Conservation (phyloP, 2,888 invertebrate genomes). For the Gasteruption jaculator region DNA sequence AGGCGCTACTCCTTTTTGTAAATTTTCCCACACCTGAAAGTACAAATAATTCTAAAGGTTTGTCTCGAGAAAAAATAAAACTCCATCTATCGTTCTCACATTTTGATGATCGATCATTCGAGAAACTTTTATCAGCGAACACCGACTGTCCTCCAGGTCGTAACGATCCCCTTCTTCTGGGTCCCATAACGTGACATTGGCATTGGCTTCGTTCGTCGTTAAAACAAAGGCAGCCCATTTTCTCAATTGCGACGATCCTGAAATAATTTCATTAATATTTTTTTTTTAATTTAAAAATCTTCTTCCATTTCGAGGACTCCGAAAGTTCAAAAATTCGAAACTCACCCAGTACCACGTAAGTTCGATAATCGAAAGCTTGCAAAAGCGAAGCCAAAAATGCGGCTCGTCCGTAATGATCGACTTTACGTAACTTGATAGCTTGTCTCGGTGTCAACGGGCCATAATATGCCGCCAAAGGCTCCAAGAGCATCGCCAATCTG, state of each 20-base stretch:
- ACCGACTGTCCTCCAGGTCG: conserved; percentile 40
- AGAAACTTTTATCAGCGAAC: conserved; percentile 38
- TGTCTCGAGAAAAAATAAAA: neutral
- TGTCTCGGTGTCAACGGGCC: conserved; percentile 45
- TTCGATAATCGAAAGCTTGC: conserved; percentile 37
- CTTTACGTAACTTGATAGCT: conserved; percentile 43
- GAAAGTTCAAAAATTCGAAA: neutral
- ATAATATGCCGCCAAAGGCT: conserved; percentile 38
- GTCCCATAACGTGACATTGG: conserved; percentile 39
- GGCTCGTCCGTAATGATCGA: conserved; percentile 47
- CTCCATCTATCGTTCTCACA: conserved; percentile 28
- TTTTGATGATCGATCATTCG: conserved; percentile 44
- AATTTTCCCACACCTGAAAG: conserved; percentile 45
- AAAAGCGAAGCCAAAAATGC: conserved; percentile 40
- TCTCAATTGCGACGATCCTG: conserved; percentile 44
- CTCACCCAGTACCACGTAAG: conserved; percentile 42
- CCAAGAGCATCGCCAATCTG: conserved; percentile 38
- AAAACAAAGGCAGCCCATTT: conserved; percentile 44
- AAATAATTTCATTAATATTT: conserved; percentile 1
- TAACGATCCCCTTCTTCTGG: conserved; percentile 44
- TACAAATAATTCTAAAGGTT: neutral
- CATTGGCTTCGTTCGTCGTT: conserved; percentile 32
- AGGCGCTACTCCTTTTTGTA: conserved; percentile 37
- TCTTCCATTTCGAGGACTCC: neutral
- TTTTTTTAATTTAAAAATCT: neutral